Conservation (phyloP, 2,888 invertebrate genomes). For the Sminthurinus aureus region DNA sequence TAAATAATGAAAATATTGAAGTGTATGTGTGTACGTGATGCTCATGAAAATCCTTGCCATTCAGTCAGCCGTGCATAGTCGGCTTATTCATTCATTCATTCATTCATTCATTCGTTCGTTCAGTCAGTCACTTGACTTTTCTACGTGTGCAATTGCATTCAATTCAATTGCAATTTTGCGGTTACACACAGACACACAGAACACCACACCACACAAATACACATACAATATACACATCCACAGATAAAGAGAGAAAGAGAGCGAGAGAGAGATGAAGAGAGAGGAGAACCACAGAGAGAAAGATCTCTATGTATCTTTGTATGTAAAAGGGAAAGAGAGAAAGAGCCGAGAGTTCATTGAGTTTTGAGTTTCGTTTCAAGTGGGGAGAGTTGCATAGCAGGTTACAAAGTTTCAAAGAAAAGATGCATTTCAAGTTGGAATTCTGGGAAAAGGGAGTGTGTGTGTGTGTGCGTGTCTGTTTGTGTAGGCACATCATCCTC, state of each 20-base stretch:
- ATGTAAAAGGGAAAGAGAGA: neutral
- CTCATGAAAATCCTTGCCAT: too few relatives aligned
- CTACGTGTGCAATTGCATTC: neutral
- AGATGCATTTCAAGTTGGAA: neutral
- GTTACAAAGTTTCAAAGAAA: neutral
- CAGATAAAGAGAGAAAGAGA: neutral
- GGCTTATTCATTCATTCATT: neutral
- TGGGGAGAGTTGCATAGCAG: neutral
- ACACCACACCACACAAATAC: neutral
- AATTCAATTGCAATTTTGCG: neutral
- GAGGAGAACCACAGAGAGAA: neutral
- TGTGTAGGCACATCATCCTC: neutral
- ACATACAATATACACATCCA: neutral
- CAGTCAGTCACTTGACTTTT: neutral
- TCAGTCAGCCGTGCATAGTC: too few relatives aligned
- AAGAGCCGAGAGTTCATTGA: neutral
- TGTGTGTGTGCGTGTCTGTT: neutral
- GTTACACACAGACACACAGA: neutral
- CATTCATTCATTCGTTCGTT: neutral
- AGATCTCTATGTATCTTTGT: neutral
- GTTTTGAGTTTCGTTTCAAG: slow-evolving; percentile 1
- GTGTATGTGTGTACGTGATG: too few relatives aligned
- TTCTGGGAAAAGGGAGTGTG: too few relatives aligned
- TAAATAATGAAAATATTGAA: too few relatives aligned
- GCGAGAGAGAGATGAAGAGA: neutral